Conservation (phyloP, 2,113 vertebrate genomes). For the Pterocles orientalis region DNA sequence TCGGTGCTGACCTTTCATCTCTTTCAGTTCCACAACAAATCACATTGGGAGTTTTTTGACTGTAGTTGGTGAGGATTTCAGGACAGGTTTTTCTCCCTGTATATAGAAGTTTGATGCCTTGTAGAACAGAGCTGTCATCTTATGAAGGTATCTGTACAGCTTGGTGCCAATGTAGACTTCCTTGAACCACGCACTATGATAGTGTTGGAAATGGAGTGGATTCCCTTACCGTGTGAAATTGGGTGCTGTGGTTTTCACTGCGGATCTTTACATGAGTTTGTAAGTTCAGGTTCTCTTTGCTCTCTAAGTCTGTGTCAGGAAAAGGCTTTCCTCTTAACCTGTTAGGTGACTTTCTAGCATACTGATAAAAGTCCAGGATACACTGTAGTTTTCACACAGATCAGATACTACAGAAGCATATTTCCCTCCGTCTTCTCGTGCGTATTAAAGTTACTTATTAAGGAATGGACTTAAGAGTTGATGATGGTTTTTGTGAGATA, state of each 20-base stretch:
- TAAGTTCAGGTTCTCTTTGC: neutral
- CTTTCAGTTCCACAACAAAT: neutral
- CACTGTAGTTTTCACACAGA: neutral
- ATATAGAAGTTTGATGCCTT: neutral
- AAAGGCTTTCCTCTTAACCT: neutral
- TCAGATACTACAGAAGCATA: neutral
- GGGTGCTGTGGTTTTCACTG: neutral
- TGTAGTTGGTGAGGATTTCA: neutral
- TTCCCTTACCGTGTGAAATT: neutral
- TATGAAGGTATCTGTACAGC: neutral
- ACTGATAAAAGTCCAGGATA: neutral
- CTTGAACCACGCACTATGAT: neutral
- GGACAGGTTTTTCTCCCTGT: neutral
- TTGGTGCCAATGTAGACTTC: neutral
- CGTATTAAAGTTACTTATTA: neutral
- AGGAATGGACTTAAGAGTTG: neutral
- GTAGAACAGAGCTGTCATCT: neutral
- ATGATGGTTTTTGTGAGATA: neutral
- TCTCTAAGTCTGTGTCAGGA: neutral
- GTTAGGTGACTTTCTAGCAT: neutral
- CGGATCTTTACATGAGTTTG: neutral
- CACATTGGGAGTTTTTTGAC: neutral
- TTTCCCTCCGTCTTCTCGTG: neutral
- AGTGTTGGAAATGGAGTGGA: neutral
- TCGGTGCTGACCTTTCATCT: neutral